Conservation (phyloP, 2,888 invertebrate species). For the Cataglyphis altisquamis region DNA sequence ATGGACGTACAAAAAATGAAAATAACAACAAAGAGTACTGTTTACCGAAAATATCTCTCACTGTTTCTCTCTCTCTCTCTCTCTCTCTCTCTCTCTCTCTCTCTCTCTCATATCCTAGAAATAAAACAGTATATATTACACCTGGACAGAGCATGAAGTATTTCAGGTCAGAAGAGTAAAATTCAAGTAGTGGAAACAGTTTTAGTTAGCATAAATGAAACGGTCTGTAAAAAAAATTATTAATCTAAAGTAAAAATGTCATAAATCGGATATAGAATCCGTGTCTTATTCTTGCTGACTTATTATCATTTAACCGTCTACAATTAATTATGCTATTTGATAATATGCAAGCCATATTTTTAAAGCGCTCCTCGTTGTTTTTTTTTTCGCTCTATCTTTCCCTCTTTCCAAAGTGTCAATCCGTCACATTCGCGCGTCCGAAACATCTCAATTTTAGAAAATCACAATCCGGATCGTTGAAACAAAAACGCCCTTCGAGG, state of each 20-base stretch:
- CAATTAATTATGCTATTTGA: background rate
- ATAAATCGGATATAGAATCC: background rate
- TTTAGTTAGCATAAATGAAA: background rate
- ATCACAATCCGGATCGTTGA: constrained; percentile 28
- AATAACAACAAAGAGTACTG: background rate
- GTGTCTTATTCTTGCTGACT: constrained; percentile 5
- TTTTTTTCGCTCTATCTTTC: background rate
- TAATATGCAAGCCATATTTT: constrained; percentile 6
- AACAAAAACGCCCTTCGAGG: background rate
- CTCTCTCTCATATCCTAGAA: background rate
- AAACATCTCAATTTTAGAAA: constrained; percentile 57
- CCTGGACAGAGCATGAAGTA: background rate
- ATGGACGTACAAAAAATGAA: constrained; percentile 1
- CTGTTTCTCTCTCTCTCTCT: background rate
- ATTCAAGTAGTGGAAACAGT: constrained; percentile 15
- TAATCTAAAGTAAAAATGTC: background rate
- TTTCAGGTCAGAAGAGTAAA: background rate
- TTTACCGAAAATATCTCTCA: constrained; percentile 11
- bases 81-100: background rate
- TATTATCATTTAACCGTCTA: background rate
- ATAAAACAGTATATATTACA: background rate
- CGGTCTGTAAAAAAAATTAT: background rate
- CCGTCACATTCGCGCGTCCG: constrained; percentile 27
- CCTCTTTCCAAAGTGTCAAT: constrained; percentile 15
- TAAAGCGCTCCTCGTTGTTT: background rate